These are phyloP conservation scores for Anolis sagrei DNA, from an alignment of 2,113 vertebrate genomes.

Conservation along the genomic window DNA sequence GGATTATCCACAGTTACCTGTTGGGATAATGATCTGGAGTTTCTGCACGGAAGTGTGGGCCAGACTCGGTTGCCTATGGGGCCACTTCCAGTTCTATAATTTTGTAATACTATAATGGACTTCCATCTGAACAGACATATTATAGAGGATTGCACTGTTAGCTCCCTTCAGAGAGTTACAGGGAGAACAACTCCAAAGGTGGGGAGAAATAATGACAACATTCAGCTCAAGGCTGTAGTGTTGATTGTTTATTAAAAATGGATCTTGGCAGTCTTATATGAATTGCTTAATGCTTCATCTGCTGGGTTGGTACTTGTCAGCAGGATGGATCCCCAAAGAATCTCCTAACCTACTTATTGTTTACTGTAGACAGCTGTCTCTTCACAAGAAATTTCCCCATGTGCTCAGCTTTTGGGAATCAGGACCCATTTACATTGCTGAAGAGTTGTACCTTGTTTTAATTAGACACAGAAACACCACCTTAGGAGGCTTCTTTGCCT, in stretches of 20 bases:
- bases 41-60: no score
- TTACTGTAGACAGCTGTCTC: conserved; percentile 9
- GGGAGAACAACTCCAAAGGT: no score
- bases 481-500: neutral
- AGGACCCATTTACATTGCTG: neutral
- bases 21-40: no score
- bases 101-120: neutral
- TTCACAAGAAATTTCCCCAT: neutral
- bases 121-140: neutral
- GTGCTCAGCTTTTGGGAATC: neutral
- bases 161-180: neutral
- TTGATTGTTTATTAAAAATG: neutral
- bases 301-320: neutral
- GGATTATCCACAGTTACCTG: no score
- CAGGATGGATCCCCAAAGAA: neutral
- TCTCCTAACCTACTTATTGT: neutral
- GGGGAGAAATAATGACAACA: no score
- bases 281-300: neutral
- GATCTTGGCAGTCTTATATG: neutral
- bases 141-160: neutral
- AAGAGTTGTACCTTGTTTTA: conserved; percentile 15
- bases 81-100: no score
- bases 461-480: conserved; percentile 14
- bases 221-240: no score
- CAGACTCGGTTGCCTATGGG: no score